Conservation (phyloP, 2,797 vertebrate species). For the Eulemur coronatus region DNA sequence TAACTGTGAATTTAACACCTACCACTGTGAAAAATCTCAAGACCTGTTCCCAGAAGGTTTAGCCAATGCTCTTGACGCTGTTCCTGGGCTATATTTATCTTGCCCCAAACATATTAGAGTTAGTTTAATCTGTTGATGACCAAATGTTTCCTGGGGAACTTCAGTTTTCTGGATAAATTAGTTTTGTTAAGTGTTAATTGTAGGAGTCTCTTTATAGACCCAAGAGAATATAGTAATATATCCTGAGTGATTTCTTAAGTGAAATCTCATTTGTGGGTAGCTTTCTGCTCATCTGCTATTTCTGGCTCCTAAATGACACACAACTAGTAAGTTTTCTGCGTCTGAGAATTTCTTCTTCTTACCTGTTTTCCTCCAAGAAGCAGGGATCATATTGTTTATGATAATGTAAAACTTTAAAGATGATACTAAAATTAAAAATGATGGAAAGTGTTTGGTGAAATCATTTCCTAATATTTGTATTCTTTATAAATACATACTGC, state of each 20-base stretch:
- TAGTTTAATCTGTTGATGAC: neutral
- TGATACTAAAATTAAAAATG: neutral
- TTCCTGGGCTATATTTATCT: constrained; percentile 51
- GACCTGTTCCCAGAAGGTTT: neutral
- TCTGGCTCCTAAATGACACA: neutral
- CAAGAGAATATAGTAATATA: neutral
- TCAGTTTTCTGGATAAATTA: constrained; percentile 63
- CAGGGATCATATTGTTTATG: neutral
- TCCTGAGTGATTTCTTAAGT: neutral
- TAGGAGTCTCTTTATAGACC: neutral
- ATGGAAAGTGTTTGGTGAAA: neutral
- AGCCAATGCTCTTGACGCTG: neutral
- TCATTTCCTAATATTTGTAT: neutral
- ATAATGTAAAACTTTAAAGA: neutral
- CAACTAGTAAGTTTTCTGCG: neutral
- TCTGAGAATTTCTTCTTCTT: neutral
- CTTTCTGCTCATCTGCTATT: neutral
- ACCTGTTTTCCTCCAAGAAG: neutral
- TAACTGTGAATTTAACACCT: constrained; percentile 2
- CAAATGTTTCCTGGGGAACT: constrained; percentile 48
- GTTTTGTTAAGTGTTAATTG: constrained; percentile 12
- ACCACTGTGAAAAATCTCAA: constrained; percentile 4
- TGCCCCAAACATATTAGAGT: neutral
- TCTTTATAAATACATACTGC: neutral
- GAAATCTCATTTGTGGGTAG: neutral